Evolutionary conservation across 1,140 invertebrate genomes (phyloP).

Genomic region (Diachasmimorpha longicaudata): DNA sequence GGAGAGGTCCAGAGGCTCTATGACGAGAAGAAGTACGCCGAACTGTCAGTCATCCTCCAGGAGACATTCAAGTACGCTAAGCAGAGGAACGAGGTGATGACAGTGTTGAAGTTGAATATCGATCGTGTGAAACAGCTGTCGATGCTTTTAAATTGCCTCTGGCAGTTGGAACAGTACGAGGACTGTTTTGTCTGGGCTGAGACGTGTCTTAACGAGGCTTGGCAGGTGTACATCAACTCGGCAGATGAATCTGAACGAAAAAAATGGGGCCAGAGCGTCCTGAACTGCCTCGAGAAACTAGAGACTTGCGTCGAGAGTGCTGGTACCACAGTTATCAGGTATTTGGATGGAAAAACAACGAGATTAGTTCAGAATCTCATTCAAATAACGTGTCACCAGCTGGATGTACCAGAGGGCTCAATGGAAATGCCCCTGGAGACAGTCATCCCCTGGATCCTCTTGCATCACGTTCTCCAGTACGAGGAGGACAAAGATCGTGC

Average conservation of each 20-base stretch:
- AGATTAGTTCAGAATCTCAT: slow-evolving; percentile 79
- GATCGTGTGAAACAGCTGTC: slow-evolving; percentile 66
- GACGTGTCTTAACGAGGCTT: slow-evolving; percentile 70
- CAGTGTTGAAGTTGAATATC: slow-evolving; percentile 47
- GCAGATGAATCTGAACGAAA: slow-evolving; percentile 63
- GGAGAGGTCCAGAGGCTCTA: slow-evolving; percentile 67
- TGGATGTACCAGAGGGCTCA: slow-evolving; percentile 69
- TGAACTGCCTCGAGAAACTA: slow-evolving; percentile 72
- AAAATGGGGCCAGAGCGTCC: slow-evolving; percentile 70
- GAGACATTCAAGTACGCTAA: slow-evolving; percentile 67
- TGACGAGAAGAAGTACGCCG: slow-evolving; percentile 68
- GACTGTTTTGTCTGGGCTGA: slow-evolving; percentile 81
- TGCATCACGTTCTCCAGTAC: slow-evolving; percentile 78
- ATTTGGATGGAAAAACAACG: slow-evolving; percentile 64
- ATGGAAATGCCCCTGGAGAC: slow-evolving; percentile 74
- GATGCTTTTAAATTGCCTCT: slow-evolving; percentile 77
- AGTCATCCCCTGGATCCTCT: slow-evolving; percentile 81
- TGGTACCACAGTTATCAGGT: slow-evolving; percentile 63
- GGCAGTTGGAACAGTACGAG: slow-evolving; percentile 64
- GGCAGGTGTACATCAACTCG: slow-evolving; percentile 66
- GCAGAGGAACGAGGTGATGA: slow-evolving; percentile 45
- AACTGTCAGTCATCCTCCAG: slow-evolving; percentile 70
- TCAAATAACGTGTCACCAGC: slow-evolving; percentile 74
- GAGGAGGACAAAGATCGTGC: slow-evolving; percentile 63
- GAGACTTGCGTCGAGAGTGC: slow-evolving; percentile 70